Evolutionary conservation across 2,888 invertebrate species (phyloP), one percentile per base, ranked within the genome.

Genomic region (Stegophylla sp.): DNA sequence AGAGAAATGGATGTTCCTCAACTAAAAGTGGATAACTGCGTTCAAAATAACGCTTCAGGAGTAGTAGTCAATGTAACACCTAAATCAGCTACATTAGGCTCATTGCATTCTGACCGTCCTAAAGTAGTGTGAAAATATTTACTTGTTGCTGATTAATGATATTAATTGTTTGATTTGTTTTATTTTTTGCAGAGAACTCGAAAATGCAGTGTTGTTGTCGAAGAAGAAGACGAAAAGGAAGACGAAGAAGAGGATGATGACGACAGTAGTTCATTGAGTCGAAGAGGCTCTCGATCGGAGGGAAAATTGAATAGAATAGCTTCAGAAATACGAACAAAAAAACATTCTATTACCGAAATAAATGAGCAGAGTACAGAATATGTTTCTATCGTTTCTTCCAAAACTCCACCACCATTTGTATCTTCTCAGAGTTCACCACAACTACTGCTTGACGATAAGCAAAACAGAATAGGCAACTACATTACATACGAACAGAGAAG

Each of bases 191-290:
- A 91, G 89, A 89, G 94, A 73, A 91, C 91, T 34, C 90, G 95
- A 73, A 96, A 96, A 86, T 96, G 95, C 88, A 95, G 95, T 85
- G 95, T 96, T 85, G 96, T 96, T 28, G 93, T 94, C 84, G 94
- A 94, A 86, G 97, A 97, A 86, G 96, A 96, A 84, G 96, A 95
- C 85, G 93, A 94, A 85, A 96, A 96, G 85, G 95, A 93, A 84
- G 89, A 83, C n/a, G 83, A 83, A 10, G 81, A 82, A 7, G 82
- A 83, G 9, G 82, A 83, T 17, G 90, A 90, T n/a, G 90, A 90
- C 26, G 88, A 90, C 13, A 90, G 89, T 84, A 87, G 86, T 83
- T 88, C 89, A 84, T 86, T 90, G 77, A 90, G 91, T 84, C 87
- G 91, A 15, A 90, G 94, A 26, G 93, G 93, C 77, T 93, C 93